These are phyloP conservation scores for Chelonus insularis DNA, from an alignment of 1,140 invertebrate species.

Conservation along the genomic window DNA sequence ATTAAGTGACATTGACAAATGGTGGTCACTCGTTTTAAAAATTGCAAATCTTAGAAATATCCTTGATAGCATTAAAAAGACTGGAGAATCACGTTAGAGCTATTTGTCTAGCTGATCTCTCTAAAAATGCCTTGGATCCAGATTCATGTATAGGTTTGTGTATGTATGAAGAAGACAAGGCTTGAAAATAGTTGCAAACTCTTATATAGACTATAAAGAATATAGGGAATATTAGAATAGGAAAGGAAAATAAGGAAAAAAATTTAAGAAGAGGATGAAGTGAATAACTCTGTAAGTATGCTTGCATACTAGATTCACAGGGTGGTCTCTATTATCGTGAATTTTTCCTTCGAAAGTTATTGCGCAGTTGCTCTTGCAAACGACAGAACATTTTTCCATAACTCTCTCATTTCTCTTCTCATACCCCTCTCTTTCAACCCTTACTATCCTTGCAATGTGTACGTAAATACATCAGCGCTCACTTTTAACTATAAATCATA, in stretches of 20 bases:
- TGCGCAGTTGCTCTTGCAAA: slow-evolving; percentile 26
- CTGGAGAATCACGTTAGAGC: slow-evolving; percentile 49
- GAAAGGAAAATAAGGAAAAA: slow-evolving; percentile 12
- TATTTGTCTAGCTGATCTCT: slow-evolving; percentile 53
- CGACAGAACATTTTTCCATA: slow-evolving; percentile 42
- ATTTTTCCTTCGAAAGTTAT: slow-evolving; percentile 44
- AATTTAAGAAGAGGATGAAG: slow-evolving; percentile 24
- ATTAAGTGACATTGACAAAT: too few species aligned
- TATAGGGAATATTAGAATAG: slow-evolving; percentile 12
- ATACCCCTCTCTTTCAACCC: slow-evolving; percentile 16
- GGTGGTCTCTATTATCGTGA: slow-evolving; percentile 49
- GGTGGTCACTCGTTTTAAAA: too few species aligned
- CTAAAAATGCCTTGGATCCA: too few species aligned
- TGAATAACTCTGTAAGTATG: slow-evolving; percentile 30
- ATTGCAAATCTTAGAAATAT: too few species aligned
- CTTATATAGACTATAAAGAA: slow-evolving; percentile 5
- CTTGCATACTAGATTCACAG: slow-evolving; percentile 41
- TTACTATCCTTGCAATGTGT: slow-evolving; percentile 12
- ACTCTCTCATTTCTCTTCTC: slow-evolving; percentile 5
- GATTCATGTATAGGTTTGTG: background rate
- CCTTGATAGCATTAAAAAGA: slow-evolving; percentile 46
- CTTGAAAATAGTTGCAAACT: slow-evolving; percentile 19
- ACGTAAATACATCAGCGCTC: slow-evolving; percentile 24
- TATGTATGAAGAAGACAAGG: slow-evolving; percentile 19
- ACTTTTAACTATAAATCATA: slow-evolving; percentile 38